Evolutionary conservation across 2,888 invertebrate species (phyloP), one percentile per base, ranked within the genome.

Genomic region (Nemoura dubitans): DNA sequence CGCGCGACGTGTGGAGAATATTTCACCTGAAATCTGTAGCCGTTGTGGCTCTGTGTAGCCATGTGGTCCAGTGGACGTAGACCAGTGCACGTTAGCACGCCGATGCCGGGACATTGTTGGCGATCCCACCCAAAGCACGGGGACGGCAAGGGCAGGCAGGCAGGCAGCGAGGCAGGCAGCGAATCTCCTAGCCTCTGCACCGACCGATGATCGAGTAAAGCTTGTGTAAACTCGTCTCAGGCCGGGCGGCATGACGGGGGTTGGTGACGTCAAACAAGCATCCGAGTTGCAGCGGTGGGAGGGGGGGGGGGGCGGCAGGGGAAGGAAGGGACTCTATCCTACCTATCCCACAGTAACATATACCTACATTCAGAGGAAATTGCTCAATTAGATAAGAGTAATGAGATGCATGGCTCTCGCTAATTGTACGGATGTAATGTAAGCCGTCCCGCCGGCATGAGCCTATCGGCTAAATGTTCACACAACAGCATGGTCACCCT

Each of bases 291-390:
- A n/a, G n/a, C n/a, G n/a, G n/a, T n/a, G 80, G 80, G 5, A 3
- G 26, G 80, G 81, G 28, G 28, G 81, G 81, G 3, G 21, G 81
- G 7, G n/a, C 29, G 0, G 6, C 14, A 27, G 30, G 81, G n/a
- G 81, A 81, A 1, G 81, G 81, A 29, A 30, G 21, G 7, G 28
- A 27, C 28, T 3, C 59, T 59, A 59, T 59, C 36, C 29, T 29
- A n/a, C 81, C 30, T 81, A 78, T 26, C 78, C 78, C 28, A 7
- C 78, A 14, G 81, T 81, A 81, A 81, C 30, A 81, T 78, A 78
- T 81, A 81, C 81, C 81, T 81, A 28, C 30, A 81, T 81, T 81
- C 28, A 81, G 81, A 81, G 81, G 81, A 81, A 81, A 81, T 30
- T 81, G 81, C 30, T 30, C 30, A 81, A 81, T 81, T 28, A 81